A percentile compares a stretch with the other conserved stretches of the same genome.
Evolutionary conservation across 2,888 invertebrate genomes (phyloP).

Genomic region (Timema podura): DNA sequence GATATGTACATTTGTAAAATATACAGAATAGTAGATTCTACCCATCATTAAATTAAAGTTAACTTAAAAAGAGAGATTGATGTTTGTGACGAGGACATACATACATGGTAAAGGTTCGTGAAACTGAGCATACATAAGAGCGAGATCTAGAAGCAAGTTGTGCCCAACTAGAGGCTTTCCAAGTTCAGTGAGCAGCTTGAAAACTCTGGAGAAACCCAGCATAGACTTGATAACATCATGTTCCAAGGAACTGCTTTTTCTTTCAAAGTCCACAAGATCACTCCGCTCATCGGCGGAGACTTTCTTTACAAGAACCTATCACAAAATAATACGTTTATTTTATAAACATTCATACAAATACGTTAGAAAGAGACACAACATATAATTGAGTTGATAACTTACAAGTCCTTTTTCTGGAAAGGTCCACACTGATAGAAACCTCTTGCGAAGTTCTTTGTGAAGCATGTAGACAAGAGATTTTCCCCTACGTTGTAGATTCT

Average conservation of each 20-base stretch:
- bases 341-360: slow-evolving; percentile 18
- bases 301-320: slow-evolving; percentile 43
- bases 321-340: too few species aligned
- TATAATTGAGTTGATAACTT: not conserved
- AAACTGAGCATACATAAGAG: slow-evolving; percentile 69
- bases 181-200: slow-evolving; percentile 53
- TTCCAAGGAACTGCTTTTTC: slow-evolving; percentile 42
- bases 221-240: slow-evolving; percentile 50
- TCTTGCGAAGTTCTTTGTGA: slow-evolving; percentile 55
- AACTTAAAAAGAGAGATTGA: slow-evolving; percentile 4
- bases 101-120: slow-evolving; percentile 62
- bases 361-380: not conserved
- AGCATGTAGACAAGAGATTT: slow-evolving; percentile 49
- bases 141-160: slow-evolving; percentile 65
- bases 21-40: too few species aligned
- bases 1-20: not conserved
- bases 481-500: slow-evolving; percentile 43
- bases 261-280: slow-evolving; percentile 9
- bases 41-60: not conserved
- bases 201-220: slow-evolving; percentile 64
- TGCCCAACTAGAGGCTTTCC: slow-evolving; percentile 74
- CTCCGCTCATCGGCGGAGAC: slow-evolving; percentile 39
- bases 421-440: slow-evolving; percentile 50
- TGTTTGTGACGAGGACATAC: slow-evolving; percentile 23
- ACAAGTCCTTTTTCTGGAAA: slow-evolving; percentile 35